phyloP scores from a whole-genome alignment of 2,888 invertebrate genomes.

The Tanytarsus gracilentus region DNA sequence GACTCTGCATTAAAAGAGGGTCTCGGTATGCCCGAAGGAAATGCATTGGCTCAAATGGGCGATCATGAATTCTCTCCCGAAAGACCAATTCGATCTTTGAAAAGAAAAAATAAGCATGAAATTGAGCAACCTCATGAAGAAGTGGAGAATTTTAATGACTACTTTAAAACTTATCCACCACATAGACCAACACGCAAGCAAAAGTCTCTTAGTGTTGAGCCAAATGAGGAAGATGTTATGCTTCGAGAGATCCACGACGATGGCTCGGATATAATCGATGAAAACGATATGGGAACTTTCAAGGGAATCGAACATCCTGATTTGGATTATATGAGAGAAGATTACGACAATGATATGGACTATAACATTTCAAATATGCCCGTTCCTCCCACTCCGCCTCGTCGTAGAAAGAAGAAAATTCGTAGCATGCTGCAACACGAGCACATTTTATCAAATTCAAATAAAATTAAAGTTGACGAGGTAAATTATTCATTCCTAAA shows the following conservation, averaged over 20 bases:
- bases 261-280: slow-evolving; percentile 37
- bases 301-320: slow-evolving; percentile 49
- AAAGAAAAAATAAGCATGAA: slow-evolving; percentile 27
- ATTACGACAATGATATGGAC: slow-evolving; percentile 31
- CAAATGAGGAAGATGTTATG: slow-evolving; percentile 39
- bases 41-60: slow-evolving; percentile 53
- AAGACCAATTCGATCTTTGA: slow-evolving; percentile 16
- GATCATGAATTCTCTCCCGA: slow-evolving; percentile 29
- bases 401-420: slow-evolving; percentile 39
- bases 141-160: slow-evolving; percentile 44
- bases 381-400: slow-evolving; percentile 40
- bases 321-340: slow-evolving; percentile 36
- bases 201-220: slow-evolving; percentile 36
- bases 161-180: slow-evolving; percentile 41
- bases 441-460: background rate
- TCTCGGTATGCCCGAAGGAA: slow-evolving; percentile 54
- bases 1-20: slow-evolving; percentile 73
- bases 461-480: background rate
- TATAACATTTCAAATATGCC: slow-evolving; percentile 31
- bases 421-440: slow-evolving; percentile 35
- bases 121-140: slow-evolving; percentile 19
- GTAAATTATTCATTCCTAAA: slow-evolving; percentile 8
- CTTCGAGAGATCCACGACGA: slow-evolving; percentile 36
- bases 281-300: slow-evolving; percentile 34
- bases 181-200: slow-evolving; percentile 47